These are phyloP conservation scores for Lithophane ornitopus DNA, from an alignment of 2,888 invertebrate genomes.

Conservation along the genomic window DNA sequence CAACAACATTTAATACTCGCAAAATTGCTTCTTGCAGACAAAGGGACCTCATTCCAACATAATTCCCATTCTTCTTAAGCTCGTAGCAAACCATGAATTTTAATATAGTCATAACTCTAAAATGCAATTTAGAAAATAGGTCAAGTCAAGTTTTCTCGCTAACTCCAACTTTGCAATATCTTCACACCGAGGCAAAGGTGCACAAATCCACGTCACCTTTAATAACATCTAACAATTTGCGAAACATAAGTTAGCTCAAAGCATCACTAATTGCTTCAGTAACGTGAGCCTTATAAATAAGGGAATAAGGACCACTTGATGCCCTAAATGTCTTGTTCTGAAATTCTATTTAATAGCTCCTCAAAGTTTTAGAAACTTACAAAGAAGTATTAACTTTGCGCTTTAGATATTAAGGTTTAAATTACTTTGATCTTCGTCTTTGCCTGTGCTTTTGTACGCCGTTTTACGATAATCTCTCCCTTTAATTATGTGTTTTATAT, in stretches of 20 bases:
- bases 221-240: slow-evolving; percentile 66
- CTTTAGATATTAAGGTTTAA: slow-evolving; percentile 62
- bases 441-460: slow-evolving; percentile 49
- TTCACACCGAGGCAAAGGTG: slow-evolving; percentile 38
- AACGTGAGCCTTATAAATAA: slow-evolving; percentile 66
- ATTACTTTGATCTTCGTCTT: slow-evolving; percentile 59
- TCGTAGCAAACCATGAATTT: slow-evolving; percentile 53
- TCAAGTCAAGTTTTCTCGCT: slow-evolving; percentile 46
- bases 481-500: slow-evolving; percentile 66
- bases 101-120: slow-evolving; percentile 54
- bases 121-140: slow-evolving; percentile 58
- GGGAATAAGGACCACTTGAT: slow-evolving; percentile 58
- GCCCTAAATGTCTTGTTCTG: slow-evolving; percentile 59
- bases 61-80: slow-evolving; percentile 41
- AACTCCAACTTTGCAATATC: slow-evolving; percentile 35
- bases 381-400: slow-evolving; percentile 68
- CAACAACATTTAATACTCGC: slow-evolving; percentile 8
- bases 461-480: slow-evolving; percentile 62
- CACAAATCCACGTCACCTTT: slow-evolving; percentile 60
- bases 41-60: slow-evolving; percentile 13
- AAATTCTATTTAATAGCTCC: slow-evolving; percentile 67
- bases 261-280: slow-evolving; percentile 57
- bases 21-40: slow-evolving; percentile 20
- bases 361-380: slow-evolving; percentile 66
- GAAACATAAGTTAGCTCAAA: slow-evolving; percentile 64